Percentiles rank a stretch among this genome's conserved stretches.
These are phyloP conservation scores for Molossus molossus DNA, from an alignment of 2,797 vertebrate species.

Conservation along the genomic window DNA sequence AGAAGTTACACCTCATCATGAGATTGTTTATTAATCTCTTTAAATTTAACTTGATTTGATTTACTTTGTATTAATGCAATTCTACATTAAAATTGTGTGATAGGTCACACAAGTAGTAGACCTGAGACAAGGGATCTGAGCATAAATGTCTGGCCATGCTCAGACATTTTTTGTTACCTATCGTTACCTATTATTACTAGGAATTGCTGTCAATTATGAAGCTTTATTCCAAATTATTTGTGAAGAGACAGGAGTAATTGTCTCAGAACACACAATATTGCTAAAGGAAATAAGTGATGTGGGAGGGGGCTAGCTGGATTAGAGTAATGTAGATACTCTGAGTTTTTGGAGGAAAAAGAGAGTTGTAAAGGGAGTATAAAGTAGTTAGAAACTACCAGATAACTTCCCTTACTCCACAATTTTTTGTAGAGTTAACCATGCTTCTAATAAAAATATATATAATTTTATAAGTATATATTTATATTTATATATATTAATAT, in stretches of 20 bases:
- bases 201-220: slow-evolving; percentile 25
- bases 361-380: background rate
- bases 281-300: background rate
- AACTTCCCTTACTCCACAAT: background rate
- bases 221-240: slow-evolving; percentile 4
- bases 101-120: background rate
- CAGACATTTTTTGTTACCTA: background rate
- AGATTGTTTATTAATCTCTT: slow-evolving; percentile 10
- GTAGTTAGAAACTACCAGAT: background rate
- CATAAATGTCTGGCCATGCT: background rate
- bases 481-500: background rate
- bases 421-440: background rate
- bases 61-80: slow-evolving; percentile 26
- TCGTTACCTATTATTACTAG: background rate
- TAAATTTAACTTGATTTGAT: background rate
- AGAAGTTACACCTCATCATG: background rate
- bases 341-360: background rate
- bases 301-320: background rate
- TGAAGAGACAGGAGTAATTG: slow-evolving; percentile 20
- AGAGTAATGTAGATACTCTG: background rate
- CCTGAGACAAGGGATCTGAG: background rate
- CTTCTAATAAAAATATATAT: background rate
- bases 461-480: background rate
- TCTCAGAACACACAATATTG: background rate
- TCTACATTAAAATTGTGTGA: background rate